Base-by-base conservation (phyloP, 2,113 vertebrate species). In the Cygnus atratus region DNA sequence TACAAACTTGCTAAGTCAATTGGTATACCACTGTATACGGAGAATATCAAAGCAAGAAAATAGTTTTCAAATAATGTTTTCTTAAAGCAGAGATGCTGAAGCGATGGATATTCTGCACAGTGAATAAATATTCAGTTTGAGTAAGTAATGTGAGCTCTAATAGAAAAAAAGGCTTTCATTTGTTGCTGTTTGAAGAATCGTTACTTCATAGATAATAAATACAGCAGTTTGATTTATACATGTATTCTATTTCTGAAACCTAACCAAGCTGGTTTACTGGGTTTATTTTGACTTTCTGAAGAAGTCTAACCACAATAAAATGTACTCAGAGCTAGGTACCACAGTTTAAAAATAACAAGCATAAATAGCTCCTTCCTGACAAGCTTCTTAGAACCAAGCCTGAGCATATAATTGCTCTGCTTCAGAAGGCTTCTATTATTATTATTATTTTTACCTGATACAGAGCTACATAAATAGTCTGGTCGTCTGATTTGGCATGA, bases 271-370 rank as follows among this genome's bases (percentile, higher is more conserved):
- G 86, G 95, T 94, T 95, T 95, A 96, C 94, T 97, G 0, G 88
- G 95, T 95, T 95, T 96, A 97, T 96, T 97, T 94, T 94, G 86
- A 93, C 95, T 96, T 96, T 96, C 92, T 95, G 92, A 88, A 92
- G 86, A 88, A 92, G 85, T 48, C 88, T 93, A 94, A 96, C 95
- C 95, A 96, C 95, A 96, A 94, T 79, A 93, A 94, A 96, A 96
- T 94, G 58, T 88, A 54, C 82, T 88, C 77, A 79, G 88, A 92
- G 80, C 52, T 57, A 68, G 73, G 83, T 90, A 39, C 39, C 81
- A 35, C 39, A 58, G 83, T 81, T 94, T 94, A 94, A 95, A 96
- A 96, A 94, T 93, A 96, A 79, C 74, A 83, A 62, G 57, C 66
- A 81, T 78, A 95, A 96, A 82, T 73, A 96, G 58, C 76, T 87